Evolutionary conservation across 2,888 invertebrate genomes (phyloP).

Genomic region (Drosophila prostipennis): DNA sequence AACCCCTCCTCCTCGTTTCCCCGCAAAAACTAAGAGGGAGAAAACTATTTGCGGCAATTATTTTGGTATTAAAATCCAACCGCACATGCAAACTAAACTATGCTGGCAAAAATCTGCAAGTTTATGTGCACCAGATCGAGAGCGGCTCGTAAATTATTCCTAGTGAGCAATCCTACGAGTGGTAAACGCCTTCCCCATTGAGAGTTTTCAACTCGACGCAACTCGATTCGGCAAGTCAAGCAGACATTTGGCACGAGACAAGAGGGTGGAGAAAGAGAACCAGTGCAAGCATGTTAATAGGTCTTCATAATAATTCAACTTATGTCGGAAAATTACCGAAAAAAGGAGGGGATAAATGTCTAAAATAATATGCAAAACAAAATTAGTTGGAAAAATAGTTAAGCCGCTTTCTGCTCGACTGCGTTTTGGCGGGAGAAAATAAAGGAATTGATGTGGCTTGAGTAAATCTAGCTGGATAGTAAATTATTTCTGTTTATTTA

Average conservation of each 20-base stretch:
- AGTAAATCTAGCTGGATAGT: not conserved
- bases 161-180: slow-evolving; percentile 50
- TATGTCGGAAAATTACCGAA: not conserved
- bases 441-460: not conserved
- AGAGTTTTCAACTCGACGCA: slow-evolving; percentile 41
- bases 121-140: slow-evolving; percentile 64
- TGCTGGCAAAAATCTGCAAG: slow-evolving; percentile 53
- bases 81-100: slow-evolving; percentile 55
- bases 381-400: slow-evolving; percentile 71
- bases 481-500: not conserved
- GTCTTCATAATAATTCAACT: slow-evolving; percentile 48
- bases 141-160: slow-evolving; percentile 60
- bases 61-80: slow-evolving; percentile 65
- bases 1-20: not conserved
- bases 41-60: slow-evolving; percentile 71
- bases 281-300: slow-evolving; percentile 56
- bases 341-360: not conserved
- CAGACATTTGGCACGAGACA: not conserved
- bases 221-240: slow-evolving; percentile 13
- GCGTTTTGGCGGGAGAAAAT: not conserved
- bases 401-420: slow-evolving; percentile 54
- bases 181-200: slow-evolving; percentile 26
- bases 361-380: slow-evolving; percentile 24
- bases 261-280: not conserved
- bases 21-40: not conserved